Evolutionary conservation across 2,113 vertebrate genomes (phyloP), one percentile per base, ranked within the genome.

Genomic region (Cephalopholis sonnerati): DNA sequence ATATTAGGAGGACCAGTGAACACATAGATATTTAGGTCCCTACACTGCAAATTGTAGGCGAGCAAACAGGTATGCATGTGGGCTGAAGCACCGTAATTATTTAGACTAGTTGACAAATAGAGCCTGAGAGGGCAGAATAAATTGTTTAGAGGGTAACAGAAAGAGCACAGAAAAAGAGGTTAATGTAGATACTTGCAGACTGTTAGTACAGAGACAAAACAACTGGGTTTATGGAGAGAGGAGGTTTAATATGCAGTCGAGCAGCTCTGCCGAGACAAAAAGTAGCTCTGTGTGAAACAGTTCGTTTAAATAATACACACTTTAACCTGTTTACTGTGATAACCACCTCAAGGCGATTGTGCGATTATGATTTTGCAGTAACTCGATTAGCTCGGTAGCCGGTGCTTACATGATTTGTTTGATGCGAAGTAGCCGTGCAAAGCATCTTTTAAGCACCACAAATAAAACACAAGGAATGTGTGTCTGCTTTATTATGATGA

Each of bases 41-140:
- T 85, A 77, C 87, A 91, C 70, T 76, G 71, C 72, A 87, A 79
- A 86, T 54, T 54, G 57, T 65, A 51, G 67, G 36, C 76, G 75
- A 83, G 58, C 80, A 86, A 86, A 85, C 76, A 79, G 67, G 77
- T 83, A 73, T 64, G 59, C 58, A 77, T 81, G 76, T 83, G 77
- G 77, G 86, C 75, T 67, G 61, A 67, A 67, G 72, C 64, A 50
- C 41, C 32, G 0, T 66, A 74, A 91, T 92, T 78, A 90, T 89
- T 89, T 77, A 80, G 76, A 88, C 82, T 64, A 78, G 78, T 75
- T 66, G 20, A 75, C 72, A 87, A 83, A 88, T 63, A 79, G 36
- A 77, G 69, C 36, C 44, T 29, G 72, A 63, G 59, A 83, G 82
- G 69, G 68, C 68, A 78, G 67, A 73, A 71, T 59, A 75, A 77